phyloP scores from a whole-genome alignment of 2,797 vertebrate genomes.

The Poecilia velifera region DNA sequence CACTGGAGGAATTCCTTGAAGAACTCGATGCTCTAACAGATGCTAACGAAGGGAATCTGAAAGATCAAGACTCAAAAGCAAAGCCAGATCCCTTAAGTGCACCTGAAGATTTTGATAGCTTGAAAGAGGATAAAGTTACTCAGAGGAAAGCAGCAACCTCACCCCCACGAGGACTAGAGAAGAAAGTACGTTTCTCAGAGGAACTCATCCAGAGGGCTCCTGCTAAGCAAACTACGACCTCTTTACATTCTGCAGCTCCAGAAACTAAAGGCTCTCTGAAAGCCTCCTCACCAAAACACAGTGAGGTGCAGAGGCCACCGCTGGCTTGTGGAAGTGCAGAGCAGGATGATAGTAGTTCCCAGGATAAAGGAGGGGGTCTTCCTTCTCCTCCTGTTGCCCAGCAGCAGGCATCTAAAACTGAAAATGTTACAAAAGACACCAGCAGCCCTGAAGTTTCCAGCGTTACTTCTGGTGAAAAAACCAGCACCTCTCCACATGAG shows the following conservation, averaged over 20 bases:
- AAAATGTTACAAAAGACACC: slow-evolving; percentile 51
- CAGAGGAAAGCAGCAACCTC: slow-evolving; percentile 39
- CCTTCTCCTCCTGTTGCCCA: slow-evolving; percentile 29
- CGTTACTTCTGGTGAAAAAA: slow-evolving; percentile 49
- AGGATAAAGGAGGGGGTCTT: slow-evolving; percentile 45
- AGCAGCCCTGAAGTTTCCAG: slow-evolving; percentile 15
- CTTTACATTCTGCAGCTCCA: slow-evolving; percentile 39
- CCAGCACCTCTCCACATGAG: slow-evolving; percentile 44
- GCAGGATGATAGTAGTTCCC: slow-evolving; percentile 37
- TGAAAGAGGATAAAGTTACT: slow-evolving; percentile 24
- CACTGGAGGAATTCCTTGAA: slow-evolving; percentile 81
- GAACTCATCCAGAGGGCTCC: slow-evolving; percentile 60
- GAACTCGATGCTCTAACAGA: slow-evolving; percentile 79
- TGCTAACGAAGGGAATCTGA: slow-evolving; percentile 55
- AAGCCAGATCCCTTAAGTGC: slow-evolving; percentile 39
- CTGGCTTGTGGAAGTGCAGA: slow-evolving; percentile 32
- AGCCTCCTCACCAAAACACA: slow-evolving; percentile 45
- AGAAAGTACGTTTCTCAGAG: slow-evolving; percentile 81
- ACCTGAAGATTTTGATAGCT: slow-evolving; percentile 31
- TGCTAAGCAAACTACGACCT: slow-evolving; percentile 30
- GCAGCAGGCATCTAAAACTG: slow-evolving; percentile 49
- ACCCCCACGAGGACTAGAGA: slow-evolving; percentile 63
- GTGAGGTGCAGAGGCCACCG: slow-evolving; percentile 23
- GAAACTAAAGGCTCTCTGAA: slow-evolving; percentile 60
- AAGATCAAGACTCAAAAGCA: slow-evolving; percentile 52